Evolutionary conservation across 1,140 invertebrate species (phyloP).

Genomic region (Brachionus calyciflorus): DNA sequence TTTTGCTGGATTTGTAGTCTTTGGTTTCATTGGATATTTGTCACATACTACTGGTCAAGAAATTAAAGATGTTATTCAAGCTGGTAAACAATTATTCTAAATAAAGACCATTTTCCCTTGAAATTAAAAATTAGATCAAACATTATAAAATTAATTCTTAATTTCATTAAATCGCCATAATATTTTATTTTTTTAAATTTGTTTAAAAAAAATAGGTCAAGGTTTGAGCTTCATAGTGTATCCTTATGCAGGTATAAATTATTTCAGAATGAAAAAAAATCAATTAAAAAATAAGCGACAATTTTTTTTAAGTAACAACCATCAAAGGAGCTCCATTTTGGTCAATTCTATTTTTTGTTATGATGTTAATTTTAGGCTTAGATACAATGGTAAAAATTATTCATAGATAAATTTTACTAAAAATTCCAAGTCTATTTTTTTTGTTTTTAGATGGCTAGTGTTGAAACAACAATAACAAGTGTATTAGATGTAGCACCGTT

Average conservation of each 20-base stretch:
- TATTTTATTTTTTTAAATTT: too few relatives aligned
- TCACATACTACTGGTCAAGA: constrained; percentile 74
- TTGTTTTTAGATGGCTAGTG: constrained; percentile 67
- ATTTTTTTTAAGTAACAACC: background rate
- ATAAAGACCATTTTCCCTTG: too few relatives aligned
- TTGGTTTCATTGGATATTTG: constrained; percentile 98
- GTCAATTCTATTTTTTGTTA: constrained; percentile 44
- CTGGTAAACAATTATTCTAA: constrained; percentile 50
- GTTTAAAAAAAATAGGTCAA: too few relatives aligned
- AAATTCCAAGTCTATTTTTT: background rate
- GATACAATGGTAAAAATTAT: constrained; percentile 48
- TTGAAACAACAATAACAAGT: constrained; percentile 74
- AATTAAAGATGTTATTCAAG: constrained; percentile 82
- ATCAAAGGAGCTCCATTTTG: constrained; percentile 45
- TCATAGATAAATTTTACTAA: background rate
- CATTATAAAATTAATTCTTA: background rate
- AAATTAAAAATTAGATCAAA: background rate
- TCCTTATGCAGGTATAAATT: constrained; percentile 80
- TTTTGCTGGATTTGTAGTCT: constrained; percentile 89
- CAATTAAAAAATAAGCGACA: too few relatives aligned
- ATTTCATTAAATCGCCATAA: too few relatives aligned
- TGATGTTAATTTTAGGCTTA: constrained; percentile 32
- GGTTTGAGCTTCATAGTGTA: constrained; percentile 94
- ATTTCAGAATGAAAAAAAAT: too few relatives aligned
- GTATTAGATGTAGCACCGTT: constrained; percentile 69